Evolutionary conservation across 2,797 vertebrate species (phyloP).

Genomic region (Carduelis carduelis): DNA sequence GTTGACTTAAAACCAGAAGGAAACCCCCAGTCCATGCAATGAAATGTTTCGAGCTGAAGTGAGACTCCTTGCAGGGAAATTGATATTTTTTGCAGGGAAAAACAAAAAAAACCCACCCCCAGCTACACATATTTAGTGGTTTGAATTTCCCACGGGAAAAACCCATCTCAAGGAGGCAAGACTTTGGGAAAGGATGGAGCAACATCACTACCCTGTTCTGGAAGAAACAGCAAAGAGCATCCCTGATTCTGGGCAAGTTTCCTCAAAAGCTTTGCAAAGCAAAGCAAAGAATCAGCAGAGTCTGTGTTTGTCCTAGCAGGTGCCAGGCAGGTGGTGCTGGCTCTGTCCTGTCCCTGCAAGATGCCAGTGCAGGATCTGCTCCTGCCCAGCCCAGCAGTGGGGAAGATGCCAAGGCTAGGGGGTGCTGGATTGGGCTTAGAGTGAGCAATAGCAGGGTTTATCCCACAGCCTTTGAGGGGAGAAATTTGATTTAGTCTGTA

Average conservation of each 20-base stretch:
- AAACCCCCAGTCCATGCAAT: not conserved
- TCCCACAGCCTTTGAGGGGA: not conserved
- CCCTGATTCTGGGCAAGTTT: not conserved
- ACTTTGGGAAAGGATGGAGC: not conserved
- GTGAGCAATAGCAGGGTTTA: not conserved
- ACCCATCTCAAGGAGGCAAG: not conserved
- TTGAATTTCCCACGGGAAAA: not conserved
- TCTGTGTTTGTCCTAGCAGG: not conserved
- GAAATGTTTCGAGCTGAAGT: not conserved
- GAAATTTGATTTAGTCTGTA: not conserved
- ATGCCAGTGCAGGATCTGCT: not conserved
- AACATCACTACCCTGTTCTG: not conserved
- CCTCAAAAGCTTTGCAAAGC: not conserved
- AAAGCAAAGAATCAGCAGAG: not conserved
- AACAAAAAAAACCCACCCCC: not conserved
- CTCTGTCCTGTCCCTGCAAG: not conserved
- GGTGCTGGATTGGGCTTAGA: rapidly evolving
- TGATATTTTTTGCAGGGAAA: not conserved
- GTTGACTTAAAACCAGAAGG: constrained; percentile 46
- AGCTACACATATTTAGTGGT: not conserved
- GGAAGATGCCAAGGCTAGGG: not conserved
- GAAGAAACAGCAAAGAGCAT: not conserved
- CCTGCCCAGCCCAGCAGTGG: not conserved
- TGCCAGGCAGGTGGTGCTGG: not conserved
- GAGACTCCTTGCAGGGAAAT: not conserved